These are phyloP conservation scores for Pseudotriccus pelzelni DNA, from an alignment of 2,797 vertebrate genomes.

Conservation along the genomic window DNA sequence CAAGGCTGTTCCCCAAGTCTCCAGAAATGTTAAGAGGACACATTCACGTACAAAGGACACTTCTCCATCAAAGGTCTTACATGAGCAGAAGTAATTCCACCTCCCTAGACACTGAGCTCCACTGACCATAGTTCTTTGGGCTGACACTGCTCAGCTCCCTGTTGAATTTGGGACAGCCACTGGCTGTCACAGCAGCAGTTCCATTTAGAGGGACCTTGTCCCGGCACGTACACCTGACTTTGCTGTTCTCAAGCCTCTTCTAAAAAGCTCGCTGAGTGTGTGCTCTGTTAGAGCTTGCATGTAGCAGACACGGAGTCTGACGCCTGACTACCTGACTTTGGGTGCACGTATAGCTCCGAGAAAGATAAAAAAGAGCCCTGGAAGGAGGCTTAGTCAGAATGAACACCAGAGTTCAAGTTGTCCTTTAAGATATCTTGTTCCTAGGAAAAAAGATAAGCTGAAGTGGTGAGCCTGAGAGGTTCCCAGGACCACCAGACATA, in stretches of 20 bases:
- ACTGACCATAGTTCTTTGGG: not conserved
- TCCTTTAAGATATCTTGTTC: not conserved
- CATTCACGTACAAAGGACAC: not conserved
- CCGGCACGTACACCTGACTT: not conserved
- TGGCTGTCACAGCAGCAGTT: fast-evolving
- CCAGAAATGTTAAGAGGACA: not conserved
- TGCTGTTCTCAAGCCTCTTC: not conserved
- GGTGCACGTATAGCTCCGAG: not conserved
- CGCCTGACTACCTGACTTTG: not conserved
- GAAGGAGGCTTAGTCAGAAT: not conserved
- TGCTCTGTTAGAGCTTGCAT: not conserved
- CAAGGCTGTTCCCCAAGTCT: not conserved
- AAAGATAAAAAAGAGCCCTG: not conserved
- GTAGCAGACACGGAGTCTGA: not conserved
- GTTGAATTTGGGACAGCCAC: not conserved
- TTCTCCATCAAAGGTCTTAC: not conserved
- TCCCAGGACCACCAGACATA: not conserved
- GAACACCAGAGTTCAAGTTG: not conserved
- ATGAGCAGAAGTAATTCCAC: not conserved
- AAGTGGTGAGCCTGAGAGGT: not conserved
- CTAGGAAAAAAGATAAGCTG: not conserved
- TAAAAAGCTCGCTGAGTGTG: not conserved
- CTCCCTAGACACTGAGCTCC: not conserved
- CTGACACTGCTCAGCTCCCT: not conserved
- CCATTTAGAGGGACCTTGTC: not conserved